These are phyloP conservation scores for Charanyca ferruginea DNA, from an alignment of 2,888 invertebrate species.

Conservation along the genomic window DNA sequence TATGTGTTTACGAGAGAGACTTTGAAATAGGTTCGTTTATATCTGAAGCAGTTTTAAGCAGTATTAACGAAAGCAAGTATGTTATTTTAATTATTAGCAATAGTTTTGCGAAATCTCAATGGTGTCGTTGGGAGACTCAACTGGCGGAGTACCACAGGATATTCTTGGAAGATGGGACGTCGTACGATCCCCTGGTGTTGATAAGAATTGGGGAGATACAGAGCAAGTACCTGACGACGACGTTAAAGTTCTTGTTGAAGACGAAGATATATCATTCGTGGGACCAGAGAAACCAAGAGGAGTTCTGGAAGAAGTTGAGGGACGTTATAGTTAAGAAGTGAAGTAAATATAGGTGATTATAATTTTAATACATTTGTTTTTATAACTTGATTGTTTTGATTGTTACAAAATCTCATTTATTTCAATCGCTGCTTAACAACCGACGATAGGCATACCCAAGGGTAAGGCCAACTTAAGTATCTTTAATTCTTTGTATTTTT, in stretches of 20 bases:
- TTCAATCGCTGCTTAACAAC: too few relatives aligned
- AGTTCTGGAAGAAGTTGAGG: slow-evolving; percentile 85
- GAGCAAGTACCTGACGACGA: slow-evolving; percentile 90
- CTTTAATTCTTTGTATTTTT: too few relatives aligned
- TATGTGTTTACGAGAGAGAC: slow-evolving; percentile 94
- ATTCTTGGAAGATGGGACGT: slow-evolving; percentile 90
- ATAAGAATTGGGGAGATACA: slow-evolving; percentile 92
- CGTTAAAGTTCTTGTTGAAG: slow-evolving; percentile 91
- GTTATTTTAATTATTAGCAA: slow-evolving; percentile 93
- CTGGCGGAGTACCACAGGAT: slow-evolving; percentile 92
- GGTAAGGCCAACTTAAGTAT: too few relatives aligned
- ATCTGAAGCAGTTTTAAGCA: slow-evolving; percentile 92
- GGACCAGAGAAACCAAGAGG: slow-evolving; percentile 86
- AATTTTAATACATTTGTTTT: slow-evolving; percentile 29
- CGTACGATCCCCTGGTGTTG: slow-evolving; percentile 91
- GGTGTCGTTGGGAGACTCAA: slow-evolving; percentile 94
- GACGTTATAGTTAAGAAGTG: slow-evolving; percentile 74
- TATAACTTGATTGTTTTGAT: slow-evolving; percentile 12
- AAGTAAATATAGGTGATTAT: slow-evolving; percentile 29
- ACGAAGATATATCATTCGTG: slow-evolving; percentile 92
- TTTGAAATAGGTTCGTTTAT: slow-evolving; percentile 92
- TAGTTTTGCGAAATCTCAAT: slow-evolving; percentile 93
- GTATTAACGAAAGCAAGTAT: slow-evolving; percentile 92
- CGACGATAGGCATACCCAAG: too few relatives aligned
- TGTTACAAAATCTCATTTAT: not conserved